Conservation (phyloP, 2,888 invertebrate genomes). For the Ashinkailepas kermadecensis region DNA sequence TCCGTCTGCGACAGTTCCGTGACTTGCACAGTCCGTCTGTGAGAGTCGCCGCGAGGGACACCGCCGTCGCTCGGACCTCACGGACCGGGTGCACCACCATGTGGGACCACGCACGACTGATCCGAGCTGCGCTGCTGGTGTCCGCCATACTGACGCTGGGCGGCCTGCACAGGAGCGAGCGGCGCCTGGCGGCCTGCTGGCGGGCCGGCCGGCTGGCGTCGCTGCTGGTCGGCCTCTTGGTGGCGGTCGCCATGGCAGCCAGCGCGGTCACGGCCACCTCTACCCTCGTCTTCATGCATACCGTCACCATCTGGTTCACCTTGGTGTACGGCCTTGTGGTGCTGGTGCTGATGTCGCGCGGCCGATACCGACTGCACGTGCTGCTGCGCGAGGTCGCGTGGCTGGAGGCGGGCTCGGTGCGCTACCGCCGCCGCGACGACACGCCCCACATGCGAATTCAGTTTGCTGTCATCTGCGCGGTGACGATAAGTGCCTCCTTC, state of each 20-base stretch:
- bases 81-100: not conserved
- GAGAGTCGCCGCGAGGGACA: too few relatives aligned
- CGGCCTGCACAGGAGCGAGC: not conserved
- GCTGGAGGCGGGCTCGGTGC: not conserved
- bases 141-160: not conserved
- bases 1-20: too few relatives aligned
- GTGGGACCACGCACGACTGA: not conserved
- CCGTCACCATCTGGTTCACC: not conserved
- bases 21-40: too few relatives aligned
- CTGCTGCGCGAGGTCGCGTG: not conserved
- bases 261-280: not conserved
- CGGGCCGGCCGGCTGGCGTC: not conserved
- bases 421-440: not conserved
- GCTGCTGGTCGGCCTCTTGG: too few relatives aligned
- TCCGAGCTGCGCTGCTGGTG: not conserved
- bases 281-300: too few relatives aligned
- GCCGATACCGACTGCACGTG: not conserved
- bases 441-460: not conserved
- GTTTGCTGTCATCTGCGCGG: not conserved
- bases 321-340: not conserved
- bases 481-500: not conserved
- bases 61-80: too few relatives aligned
- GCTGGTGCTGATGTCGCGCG: not conserved
- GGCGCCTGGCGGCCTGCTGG: not conserved
- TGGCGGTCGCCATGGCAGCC: not conserved